Conservation (phyloP, 2,888 invertebrate genomes). For the Griposia aprilina region DNA sequence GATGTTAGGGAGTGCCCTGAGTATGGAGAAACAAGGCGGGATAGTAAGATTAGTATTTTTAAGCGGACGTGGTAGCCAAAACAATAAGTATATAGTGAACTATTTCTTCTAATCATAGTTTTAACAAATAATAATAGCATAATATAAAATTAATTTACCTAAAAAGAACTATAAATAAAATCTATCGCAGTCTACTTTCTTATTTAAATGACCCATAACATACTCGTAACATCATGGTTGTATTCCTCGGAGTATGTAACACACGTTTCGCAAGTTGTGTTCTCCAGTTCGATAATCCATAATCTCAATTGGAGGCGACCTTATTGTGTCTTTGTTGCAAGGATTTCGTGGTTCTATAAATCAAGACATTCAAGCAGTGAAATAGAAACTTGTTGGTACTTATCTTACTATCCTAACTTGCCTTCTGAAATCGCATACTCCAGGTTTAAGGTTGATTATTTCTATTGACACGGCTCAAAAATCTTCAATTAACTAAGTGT, state of each 20-base stretch:
- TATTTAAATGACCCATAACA: background rate
- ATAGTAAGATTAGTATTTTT: conserved; percentile 24
- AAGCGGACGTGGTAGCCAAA: background rate
- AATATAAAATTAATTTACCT: background rate
- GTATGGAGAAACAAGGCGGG: background rate
- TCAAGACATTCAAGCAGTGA: background rate
- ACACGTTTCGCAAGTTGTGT: background rate
- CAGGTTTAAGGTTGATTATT: conserved; percentile 24
- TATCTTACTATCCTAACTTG: conserved; percentile 28
- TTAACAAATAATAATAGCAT: background rate
- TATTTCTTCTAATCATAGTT: background rate
- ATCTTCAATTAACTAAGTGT: background rate
- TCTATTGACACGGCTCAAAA: background rate
- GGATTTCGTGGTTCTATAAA: background rate
- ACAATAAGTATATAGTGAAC: background rate
- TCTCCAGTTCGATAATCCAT: background rate
- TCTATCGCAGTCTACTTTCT: background rate
- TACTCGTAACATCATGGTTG: background rate
- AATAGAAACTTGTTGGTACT: background rate
- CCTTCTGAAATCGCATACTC: background rate
- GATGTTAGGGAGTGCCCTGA: conserved; percentile 30
- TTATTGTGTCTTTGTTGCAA: background rate
- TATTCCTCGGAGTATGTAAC: background rate
- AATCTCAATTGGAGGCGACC: background rate
- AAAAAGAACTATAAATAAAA: background rate